Evolutionary conservation across 2,888 invertebrate genomes (phyloP).

Genomic region (Epicampocera succincta): DNA sequence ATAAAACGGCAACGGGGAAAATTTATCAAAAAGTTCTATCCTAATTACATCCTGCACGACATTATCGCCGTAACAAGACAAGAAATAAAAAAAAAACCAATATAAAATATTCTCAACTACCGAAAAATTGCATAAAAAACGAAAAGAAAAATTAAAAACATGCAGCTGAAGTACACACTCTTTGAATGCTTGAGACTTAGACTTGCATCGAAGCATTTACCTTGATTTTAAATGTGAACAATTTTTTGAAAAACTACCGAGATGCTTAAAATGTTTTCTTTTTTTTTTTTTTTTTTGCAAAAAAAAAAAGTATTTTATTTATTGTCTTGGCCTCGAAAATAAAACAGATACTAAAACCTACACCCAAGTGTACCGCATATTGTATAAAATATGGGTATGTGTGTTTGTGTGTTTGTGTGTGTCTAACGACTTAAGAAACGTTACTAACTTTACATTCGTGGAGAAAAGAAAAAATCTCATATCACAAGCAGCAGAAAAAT

Average conservation of each 20-base stretch:
- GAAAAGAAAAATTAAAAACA: slow-evolving; percentile 10
- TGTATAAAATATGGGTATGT: slow-evolving; percentile 42
- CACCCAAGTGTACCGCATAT: slow-evolving; percentile 49
- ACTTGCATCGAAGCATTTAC: slow-evolving; percentile 54
- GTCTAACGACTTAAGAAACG: slow-evolving; percentile 12
- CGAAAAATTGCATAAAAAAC: slow-evolving; percentile 20
- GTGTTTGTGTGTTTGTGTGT: too few species aligned
- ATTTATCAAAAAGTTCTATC: slow-evolving; percentile 67
- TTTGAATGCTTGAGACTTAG: slow-evolving; percentile 56
- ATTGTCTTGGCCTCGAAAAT: slow-evolving; percentile 60
- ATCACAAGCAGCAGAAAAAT: slow-evolving; percentile 39
- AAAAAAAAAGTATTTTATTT: slow-evolving; percentile 64
- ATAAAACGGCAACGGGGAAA: slow-evolving; percentile 37
- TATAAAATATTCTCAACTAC: slow-evolving; percentile 23
- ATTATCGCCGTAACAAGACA: slow-evolving; percentile 53
- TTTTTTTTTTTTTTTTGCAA: too few species aligned
- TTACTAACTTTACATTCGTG: slow-evolving; percentile 31
- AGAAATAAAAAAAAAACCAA: neutral
- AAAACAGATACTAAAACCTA: slow-evolving; percentile 21
- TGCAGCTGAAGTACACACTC: slow-evolving; percentile 20
- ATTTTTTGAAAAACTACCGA: slow-evolving; percentile 7
- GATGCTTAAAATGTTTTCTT: slow-evolving; percentile 7
- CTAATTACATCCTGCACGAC: slow-evolving; percentile 71
- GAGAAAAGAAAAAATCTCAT: neutral
- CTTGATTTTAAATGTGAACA: slow-evolving; percentile 51